Evolutionary conservation across 2,797 vertebrate genomes (phyloP), one percentile per base, ranked within the genome.

Genomic region (Gallinago nigripennis): DNA sequence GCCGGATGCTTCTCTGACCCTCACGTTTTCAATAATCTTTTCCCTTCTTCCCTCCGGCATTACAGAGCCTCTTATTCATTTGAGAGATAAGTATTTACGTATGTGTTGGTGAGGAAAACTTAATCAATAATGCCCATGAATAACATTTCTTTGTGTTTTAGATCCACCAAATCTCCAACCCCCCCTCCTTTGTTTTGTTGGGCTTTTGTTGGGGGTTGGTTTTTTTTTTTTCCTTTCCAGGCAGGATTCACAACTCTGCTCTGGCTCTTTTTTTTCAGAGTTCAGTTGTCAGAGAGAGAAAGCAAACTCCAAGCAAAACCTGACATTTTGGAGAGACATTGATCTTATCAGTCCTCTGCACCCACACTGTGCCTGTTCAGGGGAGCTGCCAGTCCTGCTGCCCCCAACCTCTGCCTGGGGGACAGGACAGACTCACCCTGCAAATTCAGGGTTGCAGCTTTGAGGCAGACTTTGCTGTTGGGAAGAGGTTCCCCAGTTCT

Each of bases 11-110:
- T 82, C 94, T 92, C 56, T 95, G 95, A 97, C 92, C 95, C 86
- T 92, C 88, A 73, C 16, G 17, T 96, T 96, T 93, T 94, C 95
- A 92, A 84, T 95, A 94, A 94, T 95, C 86, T 92, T 94, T 94
- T 92, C 28, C 79, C 77, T 95, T 71, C 94, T 90, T 96, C 78
- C 91, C 88, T 88, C 43, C 6, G 5, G 87, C 43, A 37, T 93
- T 90, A 82, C 45, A 90, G 39, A 92, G 43, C 83, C 86, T 95
- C 81, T 87, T 95, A 87, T 48, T 96, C 71, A 7, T 90, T 92
- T 63, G 79, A 88, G 79, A 95, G 91, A 88, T 86, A 96, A 95
- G 87, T 87, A 68, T 88, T 96, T 94, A 95, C 30, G 57, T 87
- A 92, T 56, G 75, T 86, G 46, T 60, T 41, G 57, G 84, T 81